Base-by-base conservation (phyloP, 2,888 invertebrate species). In the Lysandra bellargus region DNA sequence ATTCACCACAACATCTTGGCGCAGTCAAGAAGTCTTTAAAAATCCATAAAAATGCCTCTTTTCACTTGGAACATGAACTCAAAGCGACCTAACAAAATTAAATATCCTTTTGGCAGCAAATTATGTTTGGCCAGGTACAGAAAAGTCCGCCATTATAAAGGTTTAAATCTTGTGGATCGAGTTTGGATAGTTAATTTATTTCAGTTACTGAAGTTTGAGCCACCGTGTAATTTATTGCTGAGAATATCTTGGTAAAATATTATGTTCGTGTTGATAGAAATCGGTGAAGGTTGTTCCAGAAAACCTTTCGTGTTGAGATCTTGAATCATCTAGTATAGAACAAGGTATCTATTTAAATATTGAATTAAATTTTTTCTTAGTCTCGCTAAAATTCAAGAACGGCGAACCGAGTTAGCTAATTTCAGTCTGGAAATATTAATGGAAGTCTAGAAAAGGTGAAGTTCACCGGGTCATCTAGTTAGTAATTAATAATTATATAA, bases 131-230 rank as follows among this genome's bases (percentile, higher is more conserved):
- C 9, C 49, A 76, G 57, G 75, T 75, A 76, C 30, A 53, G 14
- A 75, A 49, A 5, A 75, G 33, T 33, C 30, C 49, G 53, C 49
- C 53, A 57, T 57, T 76, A 76, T 33, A 57, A 76, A 76, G 57
- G 75, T 33, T 76, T 76, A 57, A 76, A 76, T 76, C 53, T 76
- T 57, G 33, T 76, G 57, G 14, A 75, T 53, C 53, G 33, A 76
- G 76, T 76, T 76, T 57, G 76, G 76, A 33, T 76, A 57, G 49
- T 76, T 76, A 76, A 76, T 76, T 76, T 76, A 76, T 76, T 76
- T 76, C 53, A 57, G 76, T 76, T 76, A 33, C 53, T 14, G 9
- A 76, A 76, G 57, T 76, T 76, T 57, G 23, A 57, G 30, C 69
- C 17, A 69, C 69, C 14, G 14, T 12, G 76, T 53, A 17, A 33